A percentile compares a stretch with the other conserved stretches of the same genome.
phyloP scores from a whole-genome alignment of 2,797 vertebrate species.

The Phoeniculus purpureus region DNA sequence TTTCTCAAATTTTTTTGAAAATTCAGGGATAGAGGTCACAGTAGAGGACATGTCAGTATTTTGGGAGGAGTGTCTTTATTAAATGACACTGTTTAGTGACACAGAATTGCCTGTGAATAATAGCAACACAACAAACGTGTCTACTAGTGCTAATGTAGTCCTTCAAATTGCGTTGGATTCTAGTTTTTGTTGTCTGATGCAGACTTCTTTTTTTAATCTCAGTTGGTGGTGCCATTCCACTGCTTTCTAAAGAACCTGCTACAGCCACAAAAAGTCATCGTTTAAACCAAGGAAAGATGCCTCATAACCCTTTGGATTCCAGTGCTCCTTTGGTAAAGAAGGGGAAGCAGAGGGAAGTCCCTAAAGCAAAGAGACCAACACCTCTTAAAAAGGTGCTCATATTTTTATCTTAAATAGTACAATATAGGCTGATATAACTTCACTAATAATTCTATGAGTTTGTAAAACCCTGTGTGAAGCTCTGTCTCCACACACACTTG shows the following conservation, averaged over 20 bases:
- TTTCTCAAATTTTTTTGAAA: neutral
- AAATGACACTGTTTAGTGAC: neutral
- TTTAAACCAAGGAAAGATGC: conserved; percentile 82
- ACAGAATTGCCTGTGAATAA: neutral
- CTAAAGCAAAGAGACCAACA: conserved; percentile 95
- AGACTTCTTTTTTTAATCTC: neutral
- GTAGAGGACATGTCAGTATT: neutral
- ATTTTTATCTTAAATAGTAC: neutral
- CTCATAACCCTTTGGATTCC: conserved; percentile 97
- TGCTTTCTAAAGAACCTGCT: conserved; percentile 86
- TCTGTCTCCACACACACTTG: neutral
- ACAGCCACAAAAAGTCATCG: conserved; percentile 77
- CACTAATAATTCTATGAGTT: neutral
- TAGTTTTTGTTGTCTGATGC: neutral
- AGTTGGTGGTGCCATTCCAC: conserved; percentile 91
- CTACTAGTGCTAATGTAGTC: neutral
- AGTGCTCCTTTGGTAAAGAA: conserved; percentile 95
- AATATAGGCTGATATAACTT: neutral
- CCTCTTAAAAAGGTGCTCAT: conserved; percentile 90
- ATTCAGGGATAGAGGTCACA: neutral
- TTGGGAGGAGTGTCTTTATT: neutral
- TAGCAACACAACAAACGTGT: neutral
- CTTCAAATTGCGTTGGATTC: neutral
- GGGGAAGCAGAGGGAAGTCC: conserved; percentile 95
- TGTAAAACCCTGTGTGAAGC: neutral